Evolutionary conservation across 2,888 invertebrate genomes (phyloP), one percentile per base, ranked within the genome.

Genomic region (Biston stratarius): DNA sequence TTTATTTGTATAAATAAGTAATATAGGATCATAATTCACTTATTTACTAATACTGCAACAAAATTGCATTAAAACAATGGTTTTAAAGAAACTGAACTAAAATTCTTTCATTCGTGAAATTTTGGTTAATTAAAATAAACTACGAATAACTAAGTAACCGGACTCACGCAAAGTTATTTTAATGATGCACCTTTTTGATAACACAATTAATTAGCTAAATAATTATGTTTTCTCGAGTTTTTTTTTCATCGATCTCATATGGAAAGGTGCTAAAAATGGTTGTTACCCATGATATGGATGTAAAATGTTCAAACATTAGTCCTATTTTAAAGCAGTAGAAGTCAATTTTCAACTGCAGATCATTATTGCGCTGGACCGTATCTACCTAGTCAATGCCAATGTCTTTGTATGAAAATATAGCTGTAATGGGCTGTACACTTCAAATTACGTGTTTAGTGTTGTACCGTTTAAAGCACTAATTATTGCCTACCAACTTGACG

Each of bases 321-420:
- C 58, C 59, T 67, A 53, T 67, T 36, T 14, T 48, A 36, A 40
- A 38, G 59, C 6, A 52, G 9, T 63, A 68, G 51, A 60, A 24
- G 24, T 10, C 11, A 60, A 40, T 55, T 68, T 68, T 40, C 38
- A 44, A 38, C 15, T 33, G 55, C 40, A 49, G 38, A n/a, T 34
- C 0, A 42, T 56, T 33, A 56, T 36, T 59, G 53, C 58, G 49
- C 11, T 45, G 40, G 47, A 64, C 63, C 56, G 47, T 60, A 64
- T 64, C 47, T 60, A 64, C 61, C 47, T 36, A 63, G 51, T 52
- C 84, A 85, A 84, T 85, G 86, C 82, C 85, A 85, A 82, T 83
- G 83, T 80, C 81, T 79, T 77, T 74, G 69, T 73, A 76, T 77
- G 78, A 82, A 83, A 82, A 79, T 69, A 68, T 61, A 64, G 67